Conservation (phyloP, 2,113 vertebrate species). For the Willisornis vidua region DNA sequence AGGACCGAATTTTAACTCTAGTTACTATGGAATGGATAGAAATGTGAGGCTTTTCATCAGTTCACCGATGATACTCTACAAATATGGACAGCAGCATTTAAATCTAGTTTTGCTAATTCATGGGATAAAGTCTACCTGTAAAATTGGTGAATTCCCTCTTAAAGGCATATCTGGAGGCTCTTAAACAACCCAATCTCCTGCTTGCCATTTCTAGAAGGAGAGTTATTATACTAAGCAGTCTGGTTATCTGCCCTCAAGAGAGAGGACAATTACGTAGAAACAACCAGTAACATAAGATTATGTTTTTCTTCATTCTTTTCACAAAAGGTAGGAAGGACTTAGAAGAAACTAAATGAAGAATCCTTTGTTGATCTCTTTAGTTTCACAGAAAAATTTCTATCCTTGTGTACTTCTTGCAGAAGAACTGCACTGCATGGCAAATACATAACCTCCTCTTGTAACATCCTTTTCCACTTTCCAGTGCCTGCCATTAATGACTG, state of each 20-base stretch:
- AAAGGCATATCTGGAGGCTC: not conserved
- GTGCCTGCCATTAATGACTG: not conserved
- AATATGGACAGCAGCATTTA: not conserved
- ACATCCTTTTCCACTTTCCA: not conserved
- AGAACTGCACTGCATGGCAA: not conserved
- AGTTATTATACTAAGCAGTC: not conserved
- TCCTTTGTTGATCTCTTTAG: fast-evolving
- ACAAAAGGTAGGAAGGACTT: not conserved
- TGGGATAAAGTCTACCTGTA: not conserved
- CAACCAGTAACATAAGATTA: not conserved
- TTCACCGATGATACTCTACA: not conserved
- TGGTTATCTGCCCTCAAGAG: not conserved
- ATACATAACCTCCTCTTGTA: not conserved
- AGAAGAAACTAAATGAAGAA: not conserved
- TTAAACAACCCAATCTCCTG: not conserved
- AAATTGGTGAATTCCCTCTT: not conserved
- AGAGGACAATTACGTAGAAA: not conserved
- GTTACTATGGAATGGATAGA: not conserved
- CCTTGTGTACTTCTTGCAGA: not conserved
- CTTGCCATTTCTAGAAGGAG: not conserved
- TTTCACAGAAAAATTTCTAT: not conserved
- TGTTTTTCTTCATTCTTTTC: not conserved
- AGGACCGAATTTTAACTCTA: not conserved
- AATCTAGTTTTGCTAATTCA: not conserved
- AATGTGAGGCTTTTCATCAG: not conserved